These are phyloP conservation scores for Catostylus mosaicus DNA, from an alignment of 30 jellyfish, hydroid and myxozoan genomes.

Conservation along the genomic window DNA sequence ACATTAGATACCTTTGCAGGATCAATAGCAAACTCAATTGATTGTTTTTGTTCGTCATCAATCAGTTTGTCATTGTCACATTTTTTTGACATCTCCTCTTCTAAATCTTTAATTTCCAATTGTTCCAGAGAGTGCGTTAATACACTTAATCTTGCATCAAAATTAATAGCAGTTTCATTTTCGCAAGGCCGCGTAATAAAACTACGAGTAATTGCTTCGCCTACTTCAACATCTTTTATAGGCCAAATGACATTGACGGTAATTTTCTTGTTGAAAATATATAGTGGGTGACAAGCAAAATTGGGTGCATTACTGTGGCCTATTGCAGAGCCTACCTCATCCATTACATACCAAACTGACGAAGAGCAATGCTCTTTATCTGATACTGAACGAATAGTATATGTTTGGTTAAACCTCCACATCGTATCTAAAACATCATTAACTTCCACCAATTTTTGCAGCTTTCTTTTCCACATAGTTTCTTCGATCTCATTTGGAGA, in stretches of 20 bases:
- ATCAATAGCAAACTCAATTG: not conserved
- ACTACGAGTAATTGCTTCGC: slow-evolving; percentile 71
- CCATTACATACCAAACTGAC: slow-evolving; percentile 89
- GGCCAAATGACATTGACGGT: slow-evolving; percentile 85
- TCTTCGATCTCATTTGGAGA: slow-evolving; percentile 73
- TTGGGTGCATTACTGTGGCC: slow-evolving; percentile 73
- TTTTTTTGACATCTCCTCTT: not conserved
- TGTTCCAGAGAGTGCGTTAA: not conserved
- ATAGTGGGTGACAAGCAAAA: slow-evolving; percentile 77
- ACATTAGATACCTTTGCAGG: not conserved
- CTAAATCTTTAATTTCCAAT: not conserved
- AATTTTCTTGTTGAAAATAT: slow-evolving; percentile 36
- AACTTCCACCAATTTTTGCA: slow-evolving; percentile 9
- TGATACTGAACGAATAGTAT: slow-evolving; percentile 41
- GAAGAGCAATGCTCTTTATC: slow-evolving; percentile 2
- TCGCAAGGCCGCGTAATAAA: slow-evolving; percentile 52
- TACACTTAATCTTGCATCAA: slow-evolving; percentile 25
- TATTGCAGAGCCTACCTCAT: slow-evolving; percentile 83
- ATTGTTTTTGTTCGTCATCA: not conserved
- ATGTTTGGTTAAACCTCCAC: slow-evolving; percentile 90
- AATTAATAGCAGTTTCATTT: slow-evolving; percentile 39
- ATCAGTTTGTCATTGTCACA: not conserved
- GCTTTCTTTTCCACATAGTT: slow-evolving; percentile 50
- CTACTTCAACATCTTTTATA: slow-evolving; percentile 48
- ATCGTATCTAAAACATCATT: slow-evolving; percentile 69